Evolutionary conservation across 2,797 vertebrate genomes (phyloP).

Genomic region (Coluber constrictor): DNA sequence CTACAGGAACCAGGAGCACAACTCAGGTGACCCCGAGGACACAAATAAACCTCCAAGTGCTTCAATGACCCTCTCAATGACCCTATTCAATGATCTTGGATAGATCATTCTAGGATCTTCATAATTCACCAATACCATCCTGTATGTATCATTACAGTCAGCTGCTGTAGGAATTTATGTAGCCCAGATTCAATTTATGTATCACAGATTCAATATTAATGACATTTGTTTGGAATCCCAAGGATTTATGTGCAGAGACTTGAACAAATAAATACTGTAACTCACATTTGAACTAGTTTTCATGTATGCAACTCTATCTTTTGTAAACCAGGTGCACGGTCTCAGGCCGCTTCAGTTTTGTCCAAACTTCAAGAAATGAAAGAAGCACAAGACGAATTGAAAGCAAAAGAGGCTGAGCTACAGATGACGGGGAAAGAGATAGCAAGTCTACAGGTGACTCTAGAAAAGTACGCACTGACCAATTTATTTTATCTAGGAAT

Average conservation of each 20-base stretch:
- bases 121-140: background rate
- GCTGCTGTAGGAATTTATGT: background rate
- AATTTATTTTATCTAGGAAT: background rate
- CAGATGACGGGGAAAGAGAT: conserved; percentile 75
- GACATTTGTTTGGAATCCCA: background rate
- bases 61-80: too few relatives aligned
- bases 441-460: conserved; percentile 74
- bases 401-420: conserved; percentile 78
- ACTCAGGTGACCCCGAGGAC: too few relatives aligned
- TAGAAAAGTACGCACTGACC: conserved; percentile 80
- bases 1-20: too few relatives aligned
- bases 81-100: too few relatives aligned
- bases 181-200: background rate
- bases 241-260: background rate
- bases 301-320: background rate
- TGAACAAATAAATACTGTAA: background rate
- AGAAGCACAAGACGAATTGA: conserved; percentile 74
- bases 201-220: background rate
- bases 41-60: too few relatives aligned
- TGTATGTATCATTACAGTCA: background rate
- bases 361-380: conserved; percentile 84
- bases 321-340: conserved; percentile 75
- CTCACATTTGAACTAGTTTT: background rate
- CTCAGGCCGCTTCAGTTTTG: conserved; percentile 79
- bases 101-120: background rate